These are phyloP conservation scores for Plebejus melissa DNA, from an alignment of 2,888 invertebrate genomes.

Conservation along the genomic window DNA sequence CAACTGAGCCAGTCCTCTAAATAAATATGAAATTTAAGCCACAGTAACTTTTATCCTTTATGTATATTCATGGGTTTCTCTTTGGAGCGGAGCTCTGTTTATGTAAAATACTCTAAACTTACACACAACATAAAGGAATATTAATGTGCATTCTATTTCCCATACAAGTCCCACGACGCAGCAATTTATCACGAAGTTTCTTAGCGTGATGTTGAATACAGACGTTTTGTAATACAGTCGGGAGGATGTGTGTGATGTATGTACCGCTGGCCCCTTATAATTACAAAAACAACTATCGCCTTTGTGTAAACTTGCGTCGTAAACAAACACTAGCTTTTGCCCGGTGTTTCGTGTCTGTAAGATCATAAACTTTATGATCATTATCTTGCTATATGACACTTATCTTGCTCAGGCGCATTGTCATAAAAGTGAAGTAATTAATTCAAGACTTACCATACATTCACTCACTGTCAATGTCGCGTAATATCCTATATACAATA, in stretches of 20 bases:
- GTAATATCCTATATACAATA: background rate
- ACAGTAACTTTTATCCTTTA: slow-evolving; percentile 7
- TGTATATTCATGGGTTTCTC: slow-evolving; percentile 23
- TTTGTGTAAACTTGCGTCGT: slow-evolving; percentile 9
- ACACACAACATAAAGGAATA: slow-evolving; percentile 30
- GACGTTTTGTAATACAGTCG: slow-evolving; percentile 30
- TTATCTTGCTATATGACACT: no score
- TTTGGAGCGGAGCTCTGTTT: slow-evolving; percentile 8
- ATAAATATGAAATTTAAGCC: slow-evolving; percentile 11
- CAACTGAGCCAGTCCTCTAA: background rate
- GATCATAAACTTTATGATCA: no score
- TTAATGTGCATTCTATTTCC: slow-evolving; percentile 34
- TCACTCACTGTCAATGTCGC: background rate
- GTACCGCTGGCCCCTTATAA: slow-evolving; percentile 6
- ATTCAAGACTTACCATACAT: background rate
- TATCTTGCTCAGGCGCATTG: background rate
- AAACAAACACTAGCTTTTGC: slow-evolving; percentile 6
- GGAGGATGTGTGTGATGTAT: slow-evolving; percentile 21
- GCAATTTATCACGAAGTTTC: slow-evolving; percentile 39
- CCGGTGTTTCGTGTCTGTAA: background rate
- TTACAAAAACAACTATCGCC: slow-evolving; percentile 24
- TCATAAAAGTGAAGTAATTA: background rate
- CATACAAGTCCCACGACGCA: slow-evolving; percentile 37
- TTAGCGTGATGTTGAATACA: slow-evolving; percentile 33
- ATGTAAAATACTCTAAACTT: slow-evolving; percentile 29